These are phyloP conservation scores for Smittia aterrima DNA, from an alignment of 2,888 invertebrate genomes.

Conservation along the genomic window DNA sequence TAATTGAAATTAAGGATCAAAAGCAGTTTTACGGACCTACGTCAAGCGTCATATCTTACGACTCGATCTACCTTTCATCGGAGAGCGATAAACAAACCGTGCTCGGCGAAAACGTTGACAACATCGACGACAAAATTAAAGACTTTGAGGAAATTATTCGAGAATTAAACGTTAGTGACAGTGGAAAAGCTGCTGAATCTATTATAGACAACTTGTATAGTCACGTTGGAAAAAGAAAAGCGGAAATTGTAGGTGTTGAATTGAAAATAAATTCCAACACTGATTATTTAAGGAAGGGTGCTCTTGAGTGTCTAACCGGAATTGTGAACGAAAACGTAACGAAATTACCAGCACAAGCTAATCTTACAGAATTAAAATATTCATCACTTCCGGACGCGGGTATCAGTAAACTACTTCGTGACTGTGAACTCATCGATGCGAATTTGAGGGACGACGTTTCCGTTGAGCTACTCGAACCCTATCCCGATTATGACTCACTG, in stretches of 20 bases:
- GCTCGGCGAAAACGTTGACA: constrained; percentile 45
- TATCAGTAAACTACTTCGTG: constrained; percentile 66
- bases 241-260: constrained; percentile 47
- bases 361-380: constrained; percentile 63
- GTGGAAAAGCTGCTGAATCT: constrained; percentile 31
- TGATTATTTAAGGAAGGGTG: constrained; percentile 42
- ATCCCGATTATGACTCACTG: constrained; percentile 29
- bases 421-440: constrained; percentile 69
- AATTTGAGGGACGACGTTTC: constrained; percentile 57
- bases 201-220: constrained; percentile 44
- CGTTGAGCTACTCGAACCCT: constrained; percentile 13
- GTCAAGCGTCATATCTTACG: constrained; percentile 52
- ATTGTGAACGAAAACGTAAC: not conserved
- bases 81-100: constrained; percentile 50
- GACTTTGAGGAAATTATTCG: constrained; percentile 39
- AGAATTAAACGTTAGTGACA: constrained; percentile 36
- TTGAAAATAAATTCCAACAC: constrained; percentile 8
- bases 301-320: constrained; percentile 45
- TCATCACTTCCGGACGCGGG: constrained; percentile 70
- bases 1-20: constrained; percentile 34
- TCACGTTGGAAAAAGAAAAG: constrained; percentile 53
- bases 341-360: not conserved
- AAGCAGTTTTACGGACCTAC: constrained; percentile 30
- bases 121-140: constrained; percentile 19
- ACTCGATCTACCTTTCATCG: constrained; percentile 53